Evolutionary conservation across 2,797 vertebrate species (phyloP), one percentile per base, ranked within the genome.

Genomic region (Bradypodion pumilum): DNA sequence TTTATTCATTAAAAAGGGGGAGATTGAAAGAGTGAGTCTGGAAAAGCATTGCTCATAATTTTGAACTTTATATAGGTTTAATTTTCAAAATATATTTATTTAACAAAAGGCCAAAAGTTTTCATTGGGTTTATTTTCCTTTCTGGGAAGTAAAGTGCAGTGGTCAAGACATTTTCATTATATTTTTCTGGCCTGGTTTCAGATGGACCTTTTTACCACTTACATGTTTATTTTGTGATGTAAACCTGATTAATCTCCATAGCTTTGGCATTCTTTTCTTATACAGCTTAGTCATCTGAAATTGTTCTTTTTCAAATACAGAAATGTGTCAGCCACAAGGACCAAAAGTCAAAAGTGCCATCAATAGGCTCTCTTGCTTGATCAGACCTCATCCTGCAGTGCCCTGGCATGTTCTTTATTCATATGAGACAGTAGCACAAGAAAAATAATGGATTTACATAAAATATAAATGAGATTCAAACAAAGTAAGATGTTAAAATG

Each of bases 81-180:
- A 76, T 81, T 85, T 81, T 73, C 78, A 49, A 81, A 85, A 13
- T 52, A 62, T 37, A 63, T 76, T 76, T 49, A 73, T 84, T 40
- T 75, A 81, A 81, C 40, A 85, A 60, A 76, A 23, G 62, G 27
- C 23, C 32, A 75, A 62, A 21, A 32, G 32, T 46, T 69, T 77
- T 70, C 52, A 70, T 46, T 62, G 19, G 49, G 21, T n/a, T 46
- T 46, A 9, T 46, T 52, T 85, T 40, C 63, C 23, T 80, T 19
- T 10, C 4, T 46, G 78, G n/a, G 56, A 80, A 68, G 32, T 62
- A 46, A 12, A 62, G 27, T 46, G 32, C 42, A 69, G 76, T 9
- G 27, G 25, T 62, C 68, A 68, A 80, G 49, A 60, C 13, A 42
- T 10, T 73, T 2, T 59, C 29, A 21, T 56, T 42, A n/a, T 5